phyloP scores from a whole-genome alignment of 2,888 invertebrate genomes.

The Platycnemis pennipes region DNA sequence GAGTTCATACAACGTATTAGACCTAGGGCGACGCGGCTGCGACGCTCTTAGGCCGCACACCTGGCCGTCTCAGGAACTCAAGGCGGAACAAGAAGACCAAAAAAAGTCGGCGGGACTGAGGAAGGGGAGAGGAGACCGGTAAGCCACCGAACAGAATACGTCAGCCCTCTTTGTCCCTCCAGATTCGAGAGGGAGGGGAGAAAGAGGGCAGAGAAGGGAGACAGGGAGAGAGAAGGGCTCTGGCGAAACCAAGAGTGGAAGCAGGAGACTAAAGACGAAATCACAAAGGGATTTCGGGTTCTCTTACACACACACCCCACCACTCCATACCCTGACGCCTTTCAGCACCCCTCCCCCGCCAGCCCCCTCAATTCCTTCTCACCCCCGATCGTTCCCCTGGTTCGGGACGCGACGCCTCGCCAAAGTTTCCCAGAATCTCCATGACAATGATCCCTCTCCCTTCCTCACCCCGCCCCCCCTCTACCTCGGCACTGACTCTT shows the following conservation, averaged over 20 bases:
- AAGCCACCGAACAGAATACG: neutral
- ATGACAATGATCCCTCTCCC: slow-evolving; percentile 46
- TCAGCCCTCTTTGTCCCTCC: neutral
- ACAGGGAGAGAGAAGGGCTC: neutral
- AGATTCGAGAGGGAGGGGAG: neutral
- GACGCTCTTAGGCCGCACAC: neutral
- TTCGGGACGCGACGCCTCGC: slow-evolving; percentile 11
- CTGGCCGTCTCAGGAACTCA: neutral
- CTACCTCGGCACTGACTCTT: neutral
- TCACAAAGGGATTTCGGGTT: neutral
- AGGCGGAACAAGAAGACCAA: neutral
- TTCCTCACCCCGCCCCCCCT: neutral
- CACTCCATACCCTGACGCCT: neutral
- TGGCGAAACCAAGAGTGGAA: neutral
- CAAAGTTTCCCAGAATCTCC: slow-evolving; percentile 60
- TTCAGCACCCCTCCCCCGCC: neutral
- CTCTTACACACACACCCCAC: neutral
- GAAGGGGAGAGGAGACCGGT: neutral
- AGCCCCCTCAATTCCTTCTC: neutral
- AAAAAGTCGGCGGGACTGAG: neutral
- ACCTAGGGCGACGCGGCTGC: neutral
- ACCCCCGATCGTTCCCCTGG: neutral
- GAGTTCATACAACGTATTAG: neutral
- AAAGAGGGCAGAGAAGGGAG: neutral
- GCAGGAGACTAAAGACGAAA: neutral